A percentile compares a stretch with the other conserved stretches of the same genome.
Conservation (phyloP, 2,113 vertebrate genomes). For the Tachysurus fulvidraco region DNA sequence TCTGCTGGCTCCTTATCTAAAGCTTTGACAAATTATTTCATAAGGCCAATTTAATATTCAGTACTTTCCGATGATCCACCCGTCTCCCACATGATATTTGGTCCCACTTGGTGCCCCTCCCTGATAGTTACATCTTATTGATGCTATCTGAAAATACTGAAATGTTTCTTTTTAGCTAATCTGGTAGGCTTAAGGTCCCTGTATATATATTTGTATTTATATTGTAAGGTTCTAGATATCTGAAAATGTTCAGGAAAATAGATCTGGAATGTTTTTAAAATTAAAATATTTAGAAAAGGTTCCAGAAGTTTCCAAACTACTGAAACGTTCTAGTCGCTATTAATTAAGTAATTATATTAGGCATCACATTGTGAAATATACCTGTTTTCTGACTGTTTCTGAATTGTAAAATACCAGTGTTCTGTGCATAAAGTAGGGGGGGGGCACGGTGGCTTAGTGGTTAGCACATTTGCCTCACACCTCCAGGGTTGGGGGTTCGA, state of each 20-base stretch:
- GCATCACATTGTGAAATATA: too few species aligned
- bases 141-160: not conserved
- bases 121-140: not conserved
- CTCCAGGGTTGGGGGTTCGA: too few species aligned
- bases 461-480: too few species aligned
- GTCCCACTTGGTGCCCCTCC: not conserved
- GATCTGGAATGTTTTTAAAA: not conserved
- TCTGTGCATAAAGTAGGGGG: too few species aligned
- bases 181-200: too few species aligned
- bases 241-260: too few species aligned
- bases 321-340: too few species aligned
- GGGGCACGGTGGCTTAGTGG: too few species aligned
- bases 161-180: not conserved
- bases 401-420: too few species aligned
- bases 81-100: not conserved
- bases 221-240: not conserved
- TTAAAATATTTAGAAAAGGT: not conserved
- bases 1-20: not conserved
- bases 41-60: not conserved
- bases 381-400: too few species aligned
- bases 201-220: not conserved
- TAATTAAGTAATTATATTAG: too few species aligned
- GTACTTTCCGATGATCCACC: not conserved
- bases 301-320: not conserved
- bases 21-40: not conserved